These are phyloP conservation scores for Atlantisia rogersi DNA, from an alignment of 2,113 vertebrate genomes.

Conservation along the genomic window DNA sequence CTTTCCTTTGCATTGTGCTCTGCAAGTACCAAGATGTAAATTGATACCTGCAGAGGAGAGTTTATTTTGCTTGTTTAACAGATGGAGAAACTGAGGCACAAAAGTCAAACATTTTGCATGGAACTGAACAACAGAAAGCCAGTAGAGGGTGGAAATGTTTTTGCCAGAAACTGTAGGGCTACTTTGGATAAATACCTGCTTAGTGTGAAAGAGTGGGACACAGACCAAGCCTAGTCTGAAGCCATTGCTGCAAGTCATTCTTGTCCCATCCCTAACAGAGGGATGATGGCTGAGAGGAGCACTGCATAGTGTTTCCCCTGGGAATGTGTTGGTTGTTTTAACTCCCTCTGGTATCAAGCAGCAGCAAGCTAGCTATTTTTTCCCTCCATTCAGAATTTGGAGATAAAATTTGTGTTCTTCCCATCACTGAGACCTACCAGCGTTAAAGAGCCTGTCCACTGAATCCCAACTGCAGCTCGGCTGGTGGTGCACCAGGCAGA, in stretches of 20 bases:
- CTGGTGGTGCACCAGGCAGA: not conserved
- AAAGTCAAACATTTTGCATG: not conserved
- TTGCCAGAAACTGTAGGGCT: not conserved
- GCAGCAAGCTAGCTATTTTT: not conserved
- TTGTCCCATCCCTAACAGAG: not conserved
- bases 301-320: not conserved
- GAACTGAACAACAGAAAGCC: not conserved
- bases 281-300: not conserved
- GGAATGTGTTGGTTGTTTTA: not conserved
- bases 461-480: not conserved
- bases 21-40: not conserved
- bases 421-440: rapidly evolving
- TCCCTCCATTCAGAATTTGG: not conserved
- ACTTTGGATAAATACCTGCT: not conserved
- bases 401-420: not conserved
- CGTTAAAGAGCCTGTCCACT: not conserved
- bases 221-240: not conserved
- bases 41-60: not conserved
- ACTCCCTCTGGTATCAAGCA: not conserved
- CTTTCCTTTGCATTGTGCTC: not conserved
- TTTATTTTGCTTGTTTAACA: not conserved
- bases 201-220: not conserved
- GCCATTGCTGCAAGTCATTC: not conserved
- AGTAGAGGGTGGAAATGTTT: not conserved
- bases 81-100: not conserved